These are phyloP conservation scores for Todiramphus chloris DNA, from an alignment of 2,113 vertebrate species.

Conservation along the genomic window DNA sequence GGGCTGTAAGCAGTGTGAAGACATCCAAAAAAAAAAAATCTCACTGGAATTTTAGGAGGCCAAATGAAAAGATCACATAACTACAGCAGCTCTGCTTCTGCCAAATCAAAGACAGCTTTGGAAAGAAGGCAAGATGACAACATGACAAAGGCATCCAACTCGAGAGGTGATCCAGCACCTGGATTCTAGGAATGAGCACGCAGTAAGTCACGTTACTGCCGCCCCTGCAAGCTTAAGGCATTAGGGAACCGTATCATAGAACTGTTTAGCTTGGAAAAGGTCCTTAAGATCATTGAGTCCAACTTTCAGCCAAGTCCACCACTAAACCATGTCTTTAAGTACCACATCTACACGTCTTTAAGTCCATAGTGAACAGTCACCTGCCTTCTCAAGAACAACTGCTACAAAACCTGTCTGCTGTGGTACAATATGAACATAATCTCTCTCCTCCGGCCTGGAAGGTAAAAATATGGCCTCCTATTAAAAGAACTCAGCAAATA, in stretches of 20 bases:
- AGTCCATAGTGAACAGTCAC: not conserved
- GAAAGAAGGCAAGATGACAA: conserved; percentile 2
- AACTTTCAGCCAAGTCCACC: not conserved
- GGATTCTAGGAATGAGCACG: not conserved
- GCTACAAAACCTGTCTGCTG: not conserved
- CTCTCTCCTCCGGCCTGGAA: not conserved
- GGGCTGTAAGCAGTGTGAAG: conserved; percentile 2
- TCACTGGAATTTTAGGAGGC: not conserved
- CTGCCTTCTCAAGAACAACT: not conserved
- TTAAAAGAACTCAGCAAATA: not conserved
- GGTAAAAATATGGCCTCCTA: not conserved
- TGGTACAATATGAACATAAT: not conserved
- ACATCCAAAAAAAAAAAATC: not conserved
- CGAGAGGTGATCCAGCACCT: not conserved
- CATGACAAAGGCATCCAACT: not conserved
- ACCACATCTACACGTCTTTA: not conserved
- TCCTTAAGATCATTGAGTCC: not conserved
- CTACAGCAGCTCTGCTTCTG: not conserved
- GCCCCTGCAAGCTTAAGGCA: not conserved
- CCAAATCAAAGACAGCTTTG: conserved; percentile 8
- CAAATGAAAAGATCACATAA: not conserved
- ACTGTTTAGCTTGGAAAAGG: not conserved
- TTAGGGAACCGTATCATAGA: not conserved
- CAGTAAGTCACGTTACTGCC: not conserved
- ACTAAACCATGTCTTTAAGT: not conserved